These are phyloP conservation scores for Plutella xylostella DNA, from an alignment of 2,888 invertebrate genomes.

Conservation along the genomic window DNA sequence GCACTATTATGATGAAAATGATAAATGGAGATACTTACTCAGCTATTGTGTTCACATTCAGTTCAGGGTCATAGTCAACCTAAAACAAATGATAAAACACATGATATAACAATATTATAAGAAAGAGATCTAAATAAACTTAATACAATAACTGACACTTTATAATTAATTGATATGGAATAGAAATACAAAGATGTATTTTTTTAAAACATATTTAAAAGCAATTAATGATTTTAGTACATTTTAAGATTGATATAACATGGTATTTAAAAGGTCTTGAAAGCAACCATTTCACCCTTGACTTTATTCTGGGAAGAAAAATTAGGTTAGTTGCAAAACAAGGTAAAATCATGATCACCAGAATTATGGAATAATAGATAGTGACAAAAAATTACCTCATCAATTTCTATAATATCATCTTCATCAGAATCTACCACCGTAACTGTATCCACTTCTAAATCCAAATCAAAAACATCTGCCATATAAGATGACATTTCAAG, in stretches of 20 bases:
- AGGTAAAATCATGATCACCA: not conserved
- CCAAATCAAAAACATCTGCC: conserved; percentile 95
- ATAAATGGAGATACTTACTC: conserved; percentile 80
- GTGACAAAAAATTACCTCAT: conserved; percentile 76
- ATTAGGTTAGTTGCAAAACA: conserved; percentile 3
- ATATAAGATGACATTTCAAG: conserved; percentile 73
- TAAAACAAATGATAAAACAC: conserved; percentile 31
- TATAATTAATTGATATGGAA: no score
- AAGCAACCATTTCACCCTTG: no score
- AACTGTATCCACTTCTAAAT: conserved; percentile 77
- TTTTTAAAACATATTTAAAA: no score
- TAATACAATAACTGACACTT: no score
- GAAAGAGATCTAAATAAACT: no score
- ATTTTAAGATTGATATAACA: no score
- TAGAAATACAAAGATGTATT: no score
- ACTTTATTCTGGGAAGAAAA: no score
- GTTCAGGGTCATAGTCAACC: conserved; percentile 84
- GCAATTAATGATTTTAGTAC: no score
- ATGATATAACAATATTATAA: no score
- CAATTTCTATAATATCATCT: conserved; percentile 89
- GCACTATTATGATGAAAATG: no score
- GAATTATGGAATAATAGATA: not conserved
- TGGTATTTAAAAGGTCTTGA: no score
- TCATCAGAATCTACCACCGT: conserved; percentile 82
- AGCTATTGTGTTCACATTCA: conserved; percentile 79